Percentiles rank a stretch among this genome's conserved stretches.
phyloP scores from a whole-genome alignment of 2,888 invertebrate species.

The Pyrochroa serraticornis region DNA sequence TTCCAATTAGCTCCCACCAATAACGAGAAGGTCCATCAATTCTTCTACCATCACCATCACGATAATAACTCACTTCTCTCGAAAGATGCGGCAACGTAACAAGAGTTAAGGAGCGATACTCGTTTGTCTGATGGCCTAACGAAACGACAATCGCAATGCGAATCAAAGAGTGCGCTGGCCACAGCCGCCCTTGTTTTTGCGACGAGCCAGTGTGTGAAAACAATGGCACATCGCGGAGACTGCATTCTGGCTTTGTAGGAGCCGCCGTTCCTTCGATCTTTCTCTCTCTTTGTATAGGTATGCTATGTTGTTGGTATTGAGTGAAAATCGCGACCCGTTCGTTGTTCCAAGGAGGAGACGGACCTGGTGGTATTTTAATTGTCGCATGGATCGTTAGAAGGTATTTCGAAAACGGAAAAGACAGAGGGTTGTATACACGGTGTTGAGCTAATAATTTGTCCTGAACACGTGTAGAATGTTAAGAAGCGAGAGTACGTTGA shows the following conservation, averaged over 20 bases:
- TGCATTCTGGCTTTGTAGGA: conserved; percentile 57
- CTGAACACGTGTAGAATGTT: too few species aligned
- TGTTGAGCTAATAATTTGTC: too few species aligned
- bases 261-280: conserved; percentile 33
- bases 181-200: conserved; percentile 57
- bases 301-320: not conserved
- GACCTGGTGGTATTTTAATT: not conserved
- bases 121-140: conserved; percentile 51
- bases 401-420: too few species aligned
- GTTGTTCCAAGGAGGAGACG: not conserved
- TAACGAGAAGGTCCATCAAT: not conserved
- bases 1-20: too few species aligned
- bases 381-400: too few species aligned
- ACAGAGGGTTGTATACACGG: too few species aligned
- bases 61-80: conserved; percentile 43
- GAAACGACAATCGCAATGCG: conserved; percentile 53
- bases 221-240: conserved; percentile 58
- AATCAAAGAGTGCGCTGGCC: conserved; percentile 54
- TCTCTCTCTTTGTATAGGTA: not conserved
- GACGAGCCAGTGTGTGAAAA: conserved; percentile 58
- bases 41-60: conserved; percentile 10
- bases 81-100: conserved; percentile 32
- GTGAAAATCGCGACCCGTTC: not conserved
- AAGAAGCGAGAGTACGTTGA: too few species aligned
- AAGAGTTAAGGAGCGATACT: conserved; percentile 46